Evolutionary conservation across 2,888 invertebrate species (phyloP).

Genomic region (Erynnis tages): DNA sequence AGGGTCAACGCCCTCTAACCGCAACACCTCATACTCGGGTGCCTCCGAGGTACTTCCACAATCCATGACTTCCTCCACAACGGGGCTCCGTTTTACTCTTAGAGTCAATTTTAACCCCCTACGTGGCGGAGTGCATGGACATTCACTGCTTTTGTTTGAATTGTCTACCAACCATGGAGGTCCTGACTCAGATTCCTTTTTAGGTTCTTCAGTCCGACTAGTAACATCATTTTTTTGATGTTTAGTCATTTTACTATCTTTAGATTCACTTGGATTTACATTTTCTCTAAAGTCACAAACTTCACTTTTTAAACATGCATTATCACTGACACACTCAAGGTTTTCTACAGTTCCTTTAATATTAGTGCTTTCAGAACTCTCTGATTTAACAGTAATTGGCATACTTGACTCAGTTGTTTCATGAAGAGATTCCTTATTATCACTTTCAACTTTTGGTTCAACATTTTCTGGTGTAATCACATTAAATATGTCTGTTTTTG

Average conservation of each 20-base stretch:
- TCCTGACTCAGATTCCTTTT: slow-evolving; percentile 62
- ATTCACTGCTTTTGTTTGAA: slow-evolving; percentile 70
- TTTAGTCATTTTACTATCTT: slow-evolving; percentile 65
- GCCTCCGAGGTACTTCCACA: slow-evolving; percentile 85
- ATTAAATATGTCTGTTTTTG: slow-evolving; percentile 43
- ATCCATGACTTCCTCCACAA: slow-evolving; percentile 91
- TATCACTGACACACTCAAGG: slow-evolving; percentile 57
- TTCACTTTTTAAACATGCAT: slow-evolving; percentile 69
- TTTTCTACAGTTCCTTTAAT: slow-evolving; percentile 55
- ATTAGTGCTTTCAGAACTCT: slow-evolving; percentile 43
- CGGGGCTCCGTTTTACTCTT: slow-evolving; percentile 93
- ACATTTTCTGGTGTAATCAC: slow-evolving; percentile 46
- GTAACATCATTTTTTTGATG: slow-evolving; percentile 60
- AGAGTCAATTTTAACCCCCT: slow-evolving; percentile 89
- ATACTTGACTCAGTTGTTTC: slow-evolving; percentile 42
- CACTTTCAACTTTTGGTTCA: slow-evolving; percentile 50
- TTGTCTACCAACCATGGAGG: slow-evolving; percentile 71
- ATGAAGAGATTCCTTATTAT: slow-evolving; percentile 67
- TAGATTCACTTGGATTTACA: slow-evolving; percentile 74
- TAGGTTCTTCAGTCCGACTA: slow-evolving; percentile 61
- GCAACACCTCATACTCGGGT: slow-evolving; percentile 92
- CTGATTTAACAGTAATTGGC: slow-evolving; percentile 30
- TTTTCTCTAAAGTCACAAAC: slow-evolving; percentile 77
- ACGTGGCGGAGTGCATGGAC: slow-evolving; percentile 82
- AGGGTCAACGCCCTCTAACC: slow-evolving; percentile 88